Percentiles rank a stretch among this genome's conserved stretches.
Evolutionary conservation across 1,140 invertebrate genomes (phyloP).

Genomic region (Drosophila miranda): DNA sequence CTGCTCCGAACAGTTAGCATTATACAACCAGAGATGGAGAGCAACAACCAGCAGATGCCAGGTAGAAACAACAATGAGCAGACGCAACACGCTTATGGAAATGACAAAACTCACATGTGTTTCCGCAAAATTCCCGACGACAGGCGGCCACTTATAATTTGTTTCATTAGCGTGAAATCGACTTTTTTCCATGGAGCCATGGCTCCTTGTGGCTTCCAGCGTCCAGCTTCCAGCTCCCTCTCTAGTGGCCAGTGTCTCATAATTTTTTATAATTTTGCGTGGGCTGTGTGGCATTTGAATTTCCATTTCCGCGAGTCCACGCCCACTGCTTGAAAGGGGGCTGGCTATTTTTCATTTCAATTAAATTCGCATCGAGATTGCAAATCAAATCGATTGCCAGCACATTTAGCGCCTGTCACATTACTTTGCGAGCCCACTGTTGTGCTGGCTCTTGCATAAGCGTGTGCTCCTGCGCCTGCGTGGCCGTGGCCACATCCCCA

Average conservation of each 20-base stretch:
- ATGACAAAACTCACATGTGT: constrained; percentile 39
- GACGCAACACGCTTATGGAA: constrained; percentile 14
- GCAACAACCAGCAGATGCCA: constrained; percentile 10
- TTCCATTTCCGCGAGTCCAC: constrained; percentile 42
- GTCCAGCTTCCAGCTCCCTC: constrained; percentile 17
- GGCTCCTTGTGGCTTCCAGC: constrained; percentile 5
- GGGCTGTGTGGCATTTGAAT: constrained; percentile 49
- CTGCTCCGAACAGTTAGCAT: no score
- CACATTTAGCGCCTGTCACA: constrained; percentile 76
- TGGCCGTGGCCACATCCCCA: constrained; percentile 7
- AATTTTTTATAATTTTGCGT: constrained; percentile 72
- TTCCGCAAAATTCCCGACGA: constrained; percentile 47
- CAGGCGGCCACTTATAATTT: constrained; percentile 73
- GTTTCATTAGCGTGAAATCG: constrained; percentile 79
- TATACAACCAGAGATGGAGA: constrained; percentile 54
- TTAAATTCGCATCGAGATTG: constrained; percentile 72
- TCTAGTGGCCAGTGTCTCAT: constrained; percentile 39
- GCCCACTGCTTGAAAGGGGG: constrained; percentile 21
- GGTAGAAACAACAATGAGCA: constrained; percentile 10
- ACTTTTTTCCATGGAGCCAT: constrained; percentile 45
- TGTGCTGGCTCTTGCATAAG: constrained; percentile 50
- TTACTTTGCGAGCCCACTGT: constrained; percentile 61
- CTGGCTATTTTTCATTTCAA: constrained; percentile 61
- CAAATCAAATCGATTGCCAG: constrained; percentile 77
- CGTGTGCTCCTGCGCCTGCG: constrained; percentile 21